Percentiles rank a stretch among this genome's conserved stretches.
Evolutionary conservation across 2,888 invertebrate species (phyloP).

Genomic region (Rhabditoides inermis): DNA sequence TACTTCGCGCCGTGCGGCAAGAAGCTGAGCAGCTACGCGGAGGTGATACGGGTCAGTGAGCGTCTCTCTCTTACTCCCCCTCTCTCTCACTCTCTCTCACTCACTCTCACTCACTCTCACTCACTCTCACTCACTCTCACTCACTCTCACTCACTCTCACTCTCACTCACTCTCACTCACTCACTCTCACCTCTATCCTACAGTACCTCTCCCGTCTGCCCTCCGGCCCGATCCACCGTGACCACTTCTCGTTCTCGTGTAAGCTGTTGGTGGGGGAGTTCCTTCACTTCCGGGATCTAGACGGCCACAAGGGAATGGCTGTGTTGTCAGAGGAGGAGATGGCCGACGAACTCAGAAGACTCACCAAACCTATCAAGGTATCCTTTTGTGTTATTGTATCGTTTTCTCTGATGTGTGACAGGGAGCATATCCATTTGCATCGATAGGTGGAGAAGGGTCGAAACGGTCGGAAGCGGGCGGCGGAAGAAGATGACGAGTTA

Average conservation of each 20-base stretch:
- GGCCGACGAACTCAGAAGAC: slow-evolving; percentile 63
- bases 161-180: not conserved
- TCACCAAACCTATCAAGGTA: too few relatives aligned
- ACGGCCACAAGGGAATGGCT: not conserved
- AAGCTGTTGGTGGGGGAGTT: slow-evolving; percentile 82
- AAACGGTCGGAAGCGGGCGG: not conserved
- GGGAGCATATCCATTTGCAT: too few relatives aligned
- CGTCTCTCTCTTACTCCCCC: too few relatives aligned
- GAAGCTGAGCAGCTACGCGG: slow-evolving; percentile 62
- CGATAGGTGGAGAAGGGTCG: too few relatives aligned
- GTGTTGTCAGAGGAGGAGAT: slow-evolving; percentile 12
- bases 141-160: too few relatives aligned
- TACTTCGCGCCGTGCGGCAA: slow-evolving; percentile 70
- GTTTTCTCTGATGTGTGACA: too few relatives aligned
- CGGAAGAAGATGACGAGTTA: slow-evolving; percentile 9
- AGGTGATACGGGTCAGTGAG: slow-evolving; percentile 59
- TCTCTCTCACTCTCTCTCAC: not conserved
- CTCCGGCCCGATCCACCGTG: slow-evolving; percentile 66
- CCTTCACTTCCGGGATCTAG: not conserved
- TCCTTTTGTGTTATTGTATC: too few relatives aligned
- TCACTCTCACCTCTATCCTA: slow-evolving; percentile 18
- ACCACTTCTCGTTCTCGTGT: slow-evolving; percentile 86
- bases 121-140: too few relatives aligned
- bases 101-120: not conserved
- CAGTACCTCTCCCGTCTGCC: slow-evolving; percentile 70